phyloP scores from a whole-genome alignment of 2,113 vertebrate species.

The Dromas ardeola region DNA sequence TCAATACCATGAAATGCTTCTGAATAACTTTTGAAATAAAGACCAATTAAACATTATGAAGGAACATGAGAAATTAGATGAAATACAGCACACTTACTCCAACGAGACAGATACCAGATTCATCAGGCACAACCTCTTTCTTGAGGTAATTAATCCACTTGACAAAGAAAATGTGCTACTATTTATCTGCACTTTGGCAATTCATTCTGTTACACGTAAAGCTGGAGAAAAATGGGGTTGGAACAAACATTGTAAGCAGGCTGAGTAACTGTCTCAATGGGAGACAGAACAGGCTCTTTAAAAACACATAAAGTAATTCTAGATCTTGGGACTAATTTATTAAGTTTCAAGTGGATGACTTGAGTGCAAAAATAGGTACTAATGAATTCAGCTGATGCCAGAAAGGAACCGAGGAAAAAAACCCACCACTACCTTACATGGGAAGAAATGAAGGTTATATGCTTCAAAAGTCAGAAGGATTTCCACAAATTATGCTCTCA shows the following conservation, averaged over 20 bases:
- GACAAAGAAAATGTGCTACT: neutral
- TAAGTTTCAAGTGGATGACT: neutral
- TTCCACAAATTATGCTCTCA: neutral
- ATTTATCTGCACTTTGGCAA: neutral
- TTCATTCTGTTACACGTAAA: neutral
- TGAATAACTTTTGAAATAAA: neutral
- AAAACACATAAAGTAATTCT: neutral
- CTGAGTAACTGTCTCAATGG: neutral
- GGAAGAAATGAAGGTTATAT: neutral
- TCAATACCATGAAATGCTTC: neutral
- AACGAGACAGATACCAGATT: neutral
- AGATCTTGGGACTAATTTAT: neutral
- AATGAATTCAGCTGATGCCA: neutral
- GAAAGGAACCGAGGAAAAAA: neutral
- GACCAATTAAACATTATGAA: neutral
- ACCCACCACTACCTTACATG: neutral
- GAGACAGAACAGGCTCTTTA: neutral
- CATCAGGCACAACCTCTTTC: neutral
- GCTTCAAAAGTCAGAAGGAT: neutral
- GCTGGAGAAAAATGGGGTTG: neutral
- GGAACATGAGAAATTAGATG: neutral
- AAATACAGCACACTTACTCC: neutral
- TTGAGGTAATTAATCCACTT: neutral
- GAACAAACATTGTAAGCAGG: neutral
- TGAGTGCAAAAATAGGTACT: neutral